Conservation (phyloP, 2,113 vertebrate genomes). For the Microtus oregoni region DNA sequence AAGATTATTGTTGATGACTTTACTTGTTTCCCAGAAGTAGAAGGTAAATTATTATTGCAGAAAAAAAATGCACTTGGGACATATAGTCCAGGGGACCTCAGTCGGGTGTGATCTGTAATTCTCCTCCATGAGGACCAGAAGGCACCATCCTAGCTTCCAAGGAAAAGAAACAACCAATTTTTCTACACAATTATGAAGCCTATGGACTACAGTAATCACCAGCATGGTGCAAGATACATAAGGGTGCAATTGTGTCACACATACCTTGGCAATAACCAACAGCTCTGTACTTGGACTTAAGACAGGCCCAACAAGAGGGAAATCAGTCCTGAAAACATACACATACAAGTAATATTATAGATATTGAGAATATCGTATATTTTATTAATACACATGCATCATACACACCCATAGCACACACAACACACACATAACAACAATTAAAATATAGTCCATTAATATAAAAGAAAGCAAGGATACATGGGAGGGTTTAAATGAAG, state of each 20-base stretch:
- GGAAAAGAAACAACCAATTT: neutral
- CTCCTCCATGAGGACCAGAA: neutral
- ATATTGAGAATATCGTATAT: neutral
- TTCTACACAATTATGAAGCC: neutral
- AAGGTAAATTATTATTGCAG: neutral
- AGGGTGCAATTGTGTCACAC: neutral
- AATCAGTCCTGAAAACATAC: neutral
- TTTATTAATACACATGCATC: neutral
- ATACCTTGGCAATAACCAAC: neutral
- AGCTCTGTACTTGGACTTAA: neutral
- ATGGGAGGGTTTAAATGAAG: neutral
- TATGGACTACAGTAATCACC: neutral
- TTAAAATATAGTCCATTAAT: neutral
- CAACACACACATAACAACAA: neutral
- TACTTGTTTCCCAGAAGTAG: neutral
- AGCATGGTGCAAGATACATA: neutral
- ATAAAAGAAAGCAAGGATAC: neutral
- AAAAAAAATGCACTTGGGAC: neutral
- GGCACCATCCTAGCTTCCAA: neutral
- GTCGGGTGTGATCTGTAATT: neutral
- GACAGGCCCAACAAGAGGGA: neutral
- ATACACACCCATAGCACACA: neutral
- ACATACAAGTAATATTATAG: neutral
- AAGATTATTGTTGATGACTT: neutral
- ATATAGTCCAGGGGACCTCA: neutral